Percentiles rank a stretch among this genome's conserved stretches.
Evolutionary conservation across 2,113 vertebrate species (phyloP).

Genomic region (Ancistrus triradiatus): DNA sequence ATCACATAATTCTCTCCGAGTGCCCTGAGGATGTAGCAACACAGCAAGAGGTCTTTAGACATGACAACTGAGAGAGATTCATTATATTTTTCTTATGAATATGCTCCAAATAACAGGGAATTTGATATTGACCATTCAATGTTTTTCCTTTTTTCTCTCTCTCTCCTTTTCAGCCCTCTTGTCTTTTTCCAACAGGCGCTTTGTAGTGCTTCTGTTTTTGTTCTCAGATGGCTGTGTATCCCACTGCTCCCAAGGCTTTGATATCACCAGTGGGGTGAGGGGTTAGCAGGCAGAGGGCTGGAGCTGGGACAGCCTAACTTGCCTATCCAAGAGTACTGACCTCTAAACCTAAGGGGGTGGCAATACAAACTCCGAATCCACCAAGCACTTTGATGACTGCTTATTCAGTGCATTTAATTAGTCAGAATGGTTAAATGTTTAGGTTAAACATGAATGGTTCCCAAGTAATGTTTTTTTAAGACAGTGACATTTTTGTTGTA

Average conservation of each 20-base stretch:
- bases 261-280: conserved; percentile 67
- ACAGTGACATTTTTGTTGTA: conserved; percentile 56
- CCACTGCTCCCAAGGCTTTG: conserved; percentile 67
- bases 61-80: conserved; percentile 92
- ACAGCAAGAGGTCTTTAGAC: conserved; percentile 84
- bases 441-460: conserved; percentile 68
- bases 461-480: conserved; percentile 61
- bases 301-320: conserved; percentile 67
- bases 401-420: conserved; percentile 73
- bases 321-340: conserved; percentile 65
- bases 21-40: conserved; percentile 82
- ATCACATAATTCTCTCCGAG: conserved; percentile 93
- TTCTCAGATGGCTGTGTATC: conserved; percentile 61
- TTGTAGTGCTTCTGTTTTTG: conserved; percentile 72
- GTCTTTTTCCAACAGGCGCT: conserved; percentile 63
- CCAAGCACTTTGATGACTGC: conserved; percentile 66
- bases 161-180: conserved; percentile 37
- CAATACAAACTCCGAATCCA: conserved; percentile 56
- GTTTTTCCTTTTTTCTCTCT: conserved; percentile 46
- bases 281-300: conserved; percentile 68
- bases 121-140: conserved; percentile 59
- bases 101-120: conserved; percentile 66
- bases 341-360: conserved; percentile 65
- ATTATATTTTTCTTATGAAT: conserved; percentile 84
- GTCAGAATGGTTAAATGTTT: conserved; percentile 71